These are phyloP conservation scores for Leucosticte australis DNA, from an alignment of 2,113 vertebrate species.

Conservation along the genomic window DNA sequence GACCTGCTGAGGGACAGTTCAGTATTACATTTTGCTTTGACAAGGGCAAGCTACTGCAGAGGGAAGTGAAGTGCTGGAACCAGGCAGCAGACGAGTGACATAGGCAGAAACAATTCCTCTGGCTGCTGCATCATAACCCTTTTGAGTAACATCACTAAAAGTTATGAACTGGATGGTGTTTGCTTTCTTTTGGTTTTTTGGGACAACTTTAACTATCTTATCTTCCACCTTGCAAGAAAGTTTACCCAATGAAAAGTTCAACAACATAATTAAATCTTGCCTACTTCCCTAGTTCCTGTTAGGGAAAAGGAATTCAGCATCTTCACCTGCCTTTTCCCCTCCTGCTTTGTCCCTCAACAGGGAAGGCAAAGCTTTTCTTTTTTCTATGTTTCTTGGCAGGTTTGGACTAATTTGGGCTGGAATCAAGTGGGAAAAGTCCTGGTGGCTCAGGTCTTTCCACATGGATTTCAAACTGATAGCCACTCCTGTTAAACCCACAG, in stretches of 20 bases:
- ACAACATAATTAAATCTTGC: neutral
- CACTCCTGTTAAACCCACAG: neutral
- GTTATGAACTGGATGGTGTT: neutral
- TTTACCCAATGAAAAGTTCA: neutral
- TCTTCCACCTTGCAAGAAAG: neutral
- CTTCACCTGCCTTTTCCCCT: neutral
- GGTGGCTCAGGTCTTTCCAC: neutral
- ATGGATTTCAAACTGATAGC: neutral
- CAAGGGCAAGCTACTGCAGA: neutral
- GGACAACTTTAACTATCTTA: neutral
- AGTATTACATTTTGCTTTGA: neutral
- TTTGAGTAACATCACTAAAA: neutral
- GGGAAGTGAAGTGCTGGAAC: neutral
- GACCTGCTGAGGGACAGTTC: neutral
- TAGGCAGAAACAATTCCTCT: neutral
- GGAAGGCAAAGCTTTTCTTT: neutral
- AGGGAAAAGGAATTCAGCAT: neutral
- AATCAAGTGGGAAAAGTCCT: neutral
- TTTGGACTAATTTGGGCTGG: neutral
- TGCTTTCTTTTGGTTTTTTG: neutral
- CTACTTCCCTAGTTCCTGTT: neutral
- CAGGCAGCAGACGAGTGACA: neutral
- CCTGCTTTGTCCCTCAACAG: neutral
- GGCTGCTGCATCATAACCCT: neutral
- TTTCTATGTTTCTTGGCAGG: neutral